Percentiles rank a stretch among this genome's conserved stretches.
Conservation (phyloP, 2,888 invertebrate genomes). For the Eupsilia transversa region DNA sequence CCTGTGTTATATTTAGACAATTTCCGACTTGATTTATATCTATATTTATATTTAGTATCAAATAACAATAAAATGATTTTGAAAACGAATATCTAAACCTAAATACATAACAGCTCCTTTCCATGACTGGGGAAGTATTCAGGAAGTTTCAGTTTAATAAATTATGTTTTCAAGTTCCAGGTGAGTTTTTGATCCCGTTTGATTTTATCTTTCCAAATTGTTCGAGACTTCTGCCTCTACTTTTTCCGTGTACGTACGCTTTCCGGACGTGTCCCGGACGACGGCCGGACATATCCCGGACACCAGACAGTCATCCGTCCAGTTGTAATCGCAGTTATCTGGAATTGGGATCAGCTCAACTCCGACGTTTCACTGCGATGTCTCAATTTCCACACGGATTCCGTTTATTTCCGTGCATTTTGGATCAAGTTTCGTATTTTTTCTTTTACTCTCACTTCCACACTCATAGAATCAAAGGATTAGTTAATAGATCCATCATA, state of each 20-base stretch:
- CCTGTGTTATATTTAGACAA: too few relatives aligned
- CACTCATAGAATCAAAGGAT: background rate
- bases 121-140: background rate
- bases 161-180: background rate
- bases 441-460: constrained; percentile 6
- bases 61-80: background rate
- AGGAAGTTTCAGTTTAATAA: background rate
- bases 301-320: constrained; percentile 61
- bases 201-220: background rate
- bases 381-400: constrained; percentile 45
- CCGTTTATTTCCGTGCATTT: constrained; percentile 49
- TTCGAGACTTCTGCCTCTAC: constrained; percentile 32
- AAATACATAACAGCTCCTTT: background rate
- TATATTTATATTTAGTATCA: background rate
- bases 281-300: constrained; percentile 38
- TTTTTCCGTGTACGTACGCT: background rate
- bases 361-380: constrained; percentile 41
- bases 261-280: constrained; percentile 23
- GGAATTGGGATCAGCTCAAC: constrained; percentile 57
- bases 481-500: constrained; percentile 11
- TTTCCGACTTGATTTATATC: too few relatives aligned
- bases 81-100: background rate
- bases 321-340: constrained; percentile 60
- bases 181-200: background rate
- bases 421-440: background rate